phyloP scores from a whole-genome alignment of 2,113 vertebrate species.

The Anarhynchus alexandrinus region DNA sequence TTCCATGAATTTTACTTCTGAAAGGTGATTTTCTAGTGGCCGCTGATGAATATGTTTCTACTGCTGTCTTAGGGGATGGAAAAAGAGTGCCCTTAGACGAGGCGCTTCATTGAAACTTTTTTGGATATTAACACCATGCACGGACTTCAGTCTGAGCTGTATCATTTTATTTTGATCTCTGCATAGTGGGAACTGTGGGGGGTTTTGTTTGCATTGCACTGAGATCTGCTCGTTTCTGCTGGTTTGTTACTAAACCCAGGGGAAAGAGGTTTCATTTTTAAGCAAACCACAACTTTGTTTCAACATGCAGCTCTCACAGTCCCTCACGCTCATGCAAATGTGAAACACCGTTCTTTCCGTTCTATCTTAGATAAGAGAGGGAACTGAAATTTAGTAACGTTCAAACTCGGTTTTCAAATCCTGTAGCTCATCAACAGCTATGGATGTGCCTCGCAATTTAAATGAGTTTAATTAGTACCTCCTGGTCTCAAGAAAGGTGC shows the following conservation, averaged over 20 bases:
- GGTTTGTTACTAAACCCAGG: background rate
- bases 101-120: background rate
- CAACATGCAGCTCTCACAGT: background rate
- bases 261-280: background rate
- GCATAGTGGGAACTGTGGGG: background rate
- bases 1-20: background rate
- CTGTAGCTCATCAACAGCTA: background rate
- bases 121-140: background rate
- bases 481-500: background rate
- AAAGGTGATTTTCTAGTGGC: background rate
- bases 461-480: background rate
- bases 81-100: background rate
- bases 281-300: conserved; percentile 9
- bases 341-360: background rate
- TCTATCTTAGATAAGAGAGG: background rate
- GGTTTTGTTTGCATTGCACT: background rate
- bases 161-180: background rate
- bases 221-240: background rate
- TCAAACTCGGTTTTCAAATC: background rate
- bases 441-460: background rate
- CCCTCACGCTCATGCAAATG: background rate
- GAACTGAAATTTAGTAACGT: background rate
- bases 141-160: background rate
- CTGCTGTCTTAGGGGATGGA: background rate
- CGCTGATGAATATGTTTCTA: background rate